Base-by-base conservation (phyloP, 2,113 vertebrate genomes). In the Martes martes region DNA sequence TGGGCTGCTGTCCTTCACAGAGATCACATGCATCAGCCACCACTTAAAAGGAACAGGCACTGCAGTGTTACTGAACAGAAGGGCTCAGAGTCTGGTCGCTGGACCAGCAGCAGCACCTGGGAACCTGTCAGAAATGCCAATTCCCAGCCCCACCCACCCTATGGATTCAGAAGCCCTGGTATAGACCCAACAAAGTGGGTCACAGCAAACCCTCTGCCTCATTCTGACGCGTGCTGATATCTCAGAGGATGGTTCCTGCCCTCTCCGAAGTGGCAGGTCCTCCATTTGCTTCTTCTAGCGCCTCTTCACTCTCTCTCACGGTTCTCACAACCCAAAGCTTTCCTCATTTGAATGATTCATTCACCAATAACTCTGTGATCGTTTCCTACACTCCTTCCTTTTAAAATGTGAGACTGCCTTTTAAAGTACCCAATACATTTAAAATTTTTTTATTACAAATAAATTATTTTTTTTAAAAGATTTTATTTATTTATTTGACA, bases 321-420 rank as follows among this genome's bases (percentile, higher is more conserved):
- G 36, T 79, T 80, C 55, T 16, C 23, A 88, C 84, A 52, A 69
- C 36, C 4, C 39, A 26, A 55, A 83, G 21, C 39, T 79, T 74
- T 89, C 63, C 89, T 84, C n/a, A 45, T 59, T 36, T 82, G 24
- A 94, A 91, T 74, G 94, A 95, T 78, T 59, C 93, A 93, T 39
- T 91, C 33, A 90, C 23, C 63, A 91, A 24, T 59, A n/a, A 95
- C 4, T 57, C 31, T 91, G 21, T 61, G 42, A 78, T 57, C 18
- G 74, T n/a, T 83, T 91, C 52, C 24, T 55, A 52, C 10, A 26
- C 78, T 57, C 4, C 52, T 39, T 21, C 61, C 11, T 81, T 94
- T 65, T 26, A 81, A 45, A 76, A 47, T 74, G 13, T 47, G 31
- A 91, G 23, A 47, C 31, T 91, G 45, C 3, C 19, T 73, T 79